A percentile compares a stretch with the other conserved stretches of the same genome.
Conservation (phyloP, 2,113 vertebrate species). For the Cyphomyrus discorhynchus region DNA sequence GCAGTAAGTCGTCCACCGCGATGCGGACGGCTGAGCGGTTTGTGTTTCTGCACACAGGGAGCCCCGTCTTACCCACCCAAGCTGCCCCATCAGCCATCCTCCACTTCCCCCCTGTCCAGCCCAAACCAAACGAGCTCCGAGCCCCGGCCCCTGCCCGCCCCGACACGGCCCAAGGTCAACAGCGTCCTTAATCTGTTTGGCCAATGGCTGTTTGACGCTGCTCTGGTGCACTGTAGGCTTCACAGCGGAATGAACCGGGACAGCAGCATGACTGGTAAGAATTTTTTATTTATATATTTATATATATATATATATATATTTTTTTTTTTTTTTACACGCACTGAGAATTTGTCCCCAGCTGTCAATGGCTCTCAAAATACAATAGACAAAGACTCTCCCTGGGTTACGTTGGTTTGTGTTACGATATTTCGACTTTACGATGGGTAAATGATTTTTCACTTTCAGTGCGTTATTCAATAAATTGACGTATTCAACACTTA, state of each 20-base stretch:
- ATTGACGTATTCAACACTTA: too few relatives aligned
- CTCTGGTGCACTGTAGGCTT: constrained; percentile 82
- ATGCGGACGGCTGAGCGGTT: neutral
- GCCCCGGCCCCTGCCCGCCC: constrained; percentile 75
- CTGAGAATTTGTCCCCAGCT: neutral
- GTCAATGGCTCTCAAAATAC: neutral
- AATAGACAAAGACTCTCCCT: neutral
- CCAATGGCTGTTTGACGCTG: constrained; percentile 87
- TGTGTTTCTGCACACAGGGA: constrained; percentile 50
- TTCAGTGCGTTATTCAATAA: too few relatives aligned
- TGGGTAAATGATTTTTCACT: too few relatives aligned
- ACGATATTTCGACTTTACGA: too few relatives aligned
- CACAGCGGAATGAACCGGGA: constrained; percentile 82
- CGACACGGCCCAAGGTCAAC: constrained; percentile 83
- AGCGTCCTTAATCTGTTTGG: constrained; percentile 90
- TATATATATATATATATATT: too few relatives aligned
- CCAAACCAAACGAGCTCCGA: constrained; percentile 81
- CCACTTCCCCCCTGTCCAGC: constrained; percentile 77
- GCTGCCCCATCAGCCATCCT: constrained; percentile 73
- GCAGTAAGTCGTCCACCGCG: neutral
- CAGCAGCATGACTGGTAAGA: constrained; percentile 81
- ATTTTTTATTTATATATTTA: constrained; percentile 3
- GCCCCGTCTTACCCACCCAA: constrained; percentile 67
- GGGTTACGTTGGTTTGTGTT: too few relatives aligned
- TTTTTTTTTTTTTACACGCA: neutral